Conservation (phyloP, 2,113 vertebrate species). For the Megaleporinus macrocephalus region DNA sequence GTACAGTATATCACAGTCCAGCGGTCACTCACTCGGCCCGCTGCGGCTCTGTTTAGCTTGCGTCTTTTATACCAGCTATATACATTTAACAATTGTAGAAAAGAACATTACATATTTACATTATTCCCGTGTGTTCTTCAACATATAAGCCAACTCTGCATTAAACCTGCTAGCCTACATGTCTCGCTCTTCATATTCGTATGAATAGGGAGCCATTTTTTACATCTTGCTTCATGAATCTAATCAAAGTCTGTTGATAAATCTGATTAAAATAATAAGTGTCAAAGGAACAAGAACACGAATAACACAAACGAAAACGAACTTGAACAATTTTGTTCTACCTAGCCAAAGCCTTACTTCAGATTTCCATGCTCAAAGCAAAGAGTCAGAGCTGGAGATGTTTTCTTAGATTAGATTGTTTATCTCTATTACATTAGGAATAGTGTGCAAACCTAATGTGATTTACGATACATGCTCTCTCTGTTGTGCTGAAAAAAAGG, state of each 20-base stretch:
- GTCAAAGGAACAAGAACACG: too few species aligned
- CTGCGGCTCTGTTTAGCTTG: not conserved
- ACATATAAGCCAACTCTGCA: not conserved
- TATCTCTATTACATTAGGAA: conserved; percentile 30
- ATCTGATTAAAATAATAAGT: too few species aligned
- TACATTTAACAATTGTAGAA: conserved; percentile 1
- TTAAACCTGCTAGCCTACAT: not conserved
- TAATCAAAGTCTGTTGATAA: not conserved
- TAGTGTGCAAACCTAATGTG: conserved; percentile 18
- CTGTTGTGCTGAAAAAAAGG: not conserved
- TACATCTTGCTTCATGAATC: not conserved
- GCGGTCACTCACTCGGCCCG: not conserved
- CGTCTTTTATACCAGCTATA: not conserved
- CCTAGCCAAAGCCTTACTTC: not conserved
- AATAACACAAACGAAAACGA: not conserved
- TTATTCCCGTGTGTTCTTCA: not conserved
- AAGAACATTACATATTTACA: not conserved
- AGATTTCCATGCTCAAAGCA: conserved; percentile 25
- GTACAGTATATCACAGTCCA: conserved; percentile 36
- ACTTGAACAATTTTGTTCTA: not conserved
- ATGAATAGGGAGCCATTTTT: not conserved
- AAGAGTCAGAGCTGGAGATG: not conserved
- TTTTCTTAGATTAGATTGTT: conserved; percentile 3
- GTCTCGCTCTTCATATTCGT: not conserved
- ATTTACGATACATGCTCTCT: not conserved